Conservation (phyloP, 2,797 vertebrate genomes). For the Jordanella pulchra region DNA sequence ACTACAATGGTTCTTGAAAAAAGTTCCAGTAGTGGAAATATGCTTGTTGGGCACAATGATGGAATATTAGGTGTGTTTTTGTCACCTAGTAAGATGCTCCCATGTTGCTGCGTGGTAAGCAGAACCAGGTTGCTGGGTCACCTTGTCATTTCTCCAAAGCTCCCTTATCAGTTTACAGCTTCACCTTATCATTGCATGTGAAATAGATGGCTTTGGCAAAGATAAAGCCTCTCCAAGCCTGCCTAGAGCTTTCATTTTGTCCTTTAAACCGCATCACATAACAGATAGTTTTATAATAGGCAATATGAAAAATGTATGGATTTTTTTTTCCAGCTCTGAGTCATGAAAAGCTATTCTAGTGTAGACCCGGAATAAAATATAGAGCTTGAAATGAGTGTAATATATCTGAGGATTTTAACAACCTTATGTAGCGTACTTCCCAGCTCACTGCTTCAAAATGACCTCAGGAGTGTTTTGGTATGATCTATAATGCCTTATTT, state of each 20-base stretch:
- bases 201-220: not conserved
- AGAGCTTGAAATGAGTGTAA: constrained; percentile 5
- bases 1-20: not conserved
- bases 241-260: constrained; percentile 3
- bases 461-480: not conserved
- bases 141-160: not conserved
- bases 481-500: constrained; percentile 19
- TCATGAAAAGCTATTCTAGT: constrained; percentile 8
- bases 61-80: not conserved
- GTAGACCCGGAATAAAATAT: constrained; percentile 14
- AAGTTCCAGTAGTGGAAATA: not conserved
- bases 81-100: not conserved
- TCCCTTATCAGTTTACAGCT: not conserved
- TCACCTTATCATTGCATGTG: not conserved
- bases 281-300: not conserved
- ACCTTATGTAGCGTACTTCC: not conserved
- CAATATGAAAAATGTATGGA: constrained; percentile 8
- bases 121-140: not conserved
- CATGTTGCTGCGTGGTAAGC: not conserved
- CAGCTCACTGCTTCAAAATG: not conserved
- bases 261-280: not conserved
- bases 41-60: not conserved
- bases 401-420: constrained; percentile 5
- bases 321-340: not conserved
- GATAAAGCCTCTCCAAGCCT: not conserved